Evolutionary conservation across 2,797 vertebrate genomes (phyloP).

Genomic region (Rhodeus uyekii): DNA sequence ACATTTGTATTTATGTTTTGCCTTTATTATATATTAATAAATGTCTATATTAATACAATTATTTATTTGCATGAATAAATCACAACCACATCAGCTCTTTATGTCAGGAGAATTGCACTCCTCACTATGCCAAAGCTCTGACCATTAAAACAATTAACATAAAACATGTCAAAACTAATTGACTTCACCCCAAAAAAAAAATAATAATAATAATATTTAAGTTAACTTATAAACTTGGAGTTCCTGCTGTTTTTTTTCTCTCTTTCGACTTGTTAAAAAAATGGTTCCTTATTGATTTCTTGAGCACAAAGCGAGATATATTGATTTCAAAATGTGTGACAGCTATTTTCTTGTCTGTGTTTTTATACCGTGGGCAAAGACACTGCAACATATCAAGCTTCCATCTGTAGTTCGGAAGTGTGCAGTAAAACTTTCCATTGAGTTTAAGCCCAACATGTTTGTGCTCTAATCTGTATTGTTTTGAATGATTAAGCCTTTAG

Average conservation of each 20-base stretch:
- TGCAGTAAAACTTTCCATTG: background rate
- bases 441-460: background rate
- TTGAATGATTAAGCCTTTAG: slow-evolving; percentile 8
- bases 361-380: background rate
- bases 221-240: background rate
- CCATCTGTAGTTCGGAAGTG: background rate
- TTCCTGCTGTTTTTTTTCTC: background rate
- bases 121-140: background rate
- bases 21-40: background rate
- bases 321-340: slow-evolving; percentile 7
- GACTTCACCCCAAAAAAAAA: background rate
- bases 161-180: background rate
- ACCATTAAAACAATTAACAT: background rate
- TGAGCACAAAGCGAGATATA: slow-evolving; percentile 21
- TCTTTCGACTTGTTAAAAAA: background rate
- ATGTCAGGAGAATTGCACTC: background rate
- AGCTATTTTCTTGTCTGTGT: background rate
- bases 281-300: slow-evolving; percentile 19
- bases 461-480: background rate
- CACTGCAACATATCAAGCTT: slow-evolving; percentile 1
- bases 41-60: background rate
- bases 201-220: background rate
- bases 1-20: background rate
- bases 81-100: background rate
- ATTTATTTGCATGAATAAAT: background rate